These are phyloP conservation scores for Augochlora pura DNA, from an alignment of 1,140 invertebrate species.

Conservation along the genomic window DNA sequence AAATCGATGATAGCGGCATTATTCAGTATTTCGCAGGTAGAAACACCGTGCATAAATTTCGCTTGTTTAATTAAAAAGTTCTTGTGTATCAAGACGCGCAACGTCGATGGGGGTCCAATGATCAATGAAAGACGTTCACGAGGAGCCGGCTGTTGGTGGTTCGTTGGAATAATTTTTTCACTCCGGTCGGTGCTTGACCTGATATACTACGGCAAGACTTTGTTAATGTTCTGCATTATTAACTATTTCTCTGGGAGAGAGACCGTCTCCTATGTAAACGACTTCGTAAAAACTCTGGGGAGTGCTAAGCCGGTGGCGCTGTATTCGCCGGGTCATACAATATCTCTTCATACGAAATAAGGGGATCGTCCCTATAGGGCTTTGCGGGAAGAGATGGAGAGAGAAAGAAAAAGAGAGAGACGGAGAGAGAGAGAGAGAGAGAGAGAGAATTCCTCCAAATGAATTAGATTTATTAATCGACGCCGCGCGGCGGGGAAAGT, in stretches of 20 bases:
- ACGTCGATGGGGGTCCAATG: too few relatives aligned
- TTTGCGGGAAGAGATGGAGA: background rate
- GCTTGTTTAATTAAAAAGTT: too few relatives aligned
- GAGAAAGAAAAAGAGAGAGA: too few relatives aligned
- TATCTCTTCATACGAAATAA: slow-evolving; percentile 25
- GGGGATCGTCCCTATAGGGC: background rate
- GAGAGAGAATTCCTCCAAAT: background rate
- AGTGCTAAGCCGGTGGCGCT: slow-evolving; percentile 6
- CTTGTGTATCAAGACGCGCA: too few relatives aligned
- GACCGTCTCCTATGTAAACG: background rate
- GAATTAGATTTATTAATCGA: slow-evolving; percentile 1
- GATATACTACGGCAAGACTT: slow-evolving; percentile 5
- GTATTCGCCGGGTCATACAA: slow-evolving; percentile 1
- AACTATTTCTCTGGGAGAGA: background rate
- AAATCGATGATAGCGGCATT: too few relatives aligned
- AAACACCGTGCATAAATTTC: too few relatives aligned
- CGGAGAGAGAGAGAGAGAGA: too few relatives aligned
- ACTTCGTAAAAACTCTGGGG: slow-evolving; percentile 25
- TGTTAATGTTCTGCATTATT: slow-evolving; percentile 23
- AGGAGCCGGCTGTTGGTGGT: too few relatives aligned
- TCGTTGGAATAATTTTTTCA: background rate
- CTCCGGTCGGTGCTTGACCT: background rate
- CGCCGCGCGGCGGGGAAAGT: background rate
- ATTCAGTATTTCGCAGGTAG: too few relatives aligned
- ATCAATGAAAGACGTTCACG: too few relatives aligned